Evolutionary conservation across 1,140 invertebrate genomes (phyloP).

Genomic region (Dysdera silvatica): DNA sequence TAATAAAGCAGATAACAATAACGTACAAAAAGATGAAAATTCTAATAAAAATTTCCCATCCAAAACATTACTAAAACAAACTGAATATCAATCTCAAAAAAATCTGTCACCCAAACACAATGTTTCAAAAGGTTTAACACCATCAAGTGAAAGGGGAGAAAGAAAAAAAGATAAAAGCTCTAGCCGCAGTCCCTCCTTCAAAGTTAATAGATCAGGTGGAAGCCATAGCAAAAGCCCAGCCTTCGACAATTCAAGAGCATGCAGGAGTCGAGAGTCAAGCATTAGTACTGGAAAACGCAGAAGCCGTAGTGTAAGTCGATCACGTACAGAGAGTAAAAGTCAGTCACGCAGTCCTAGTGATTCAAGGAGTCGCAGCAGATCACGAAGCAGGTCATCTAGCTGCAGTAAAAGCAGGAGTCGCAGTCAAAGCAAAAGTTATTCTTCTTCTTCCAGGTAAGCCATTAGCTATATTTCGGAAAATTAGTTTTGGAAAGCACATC

Average conservation of each 20-base stretch:
- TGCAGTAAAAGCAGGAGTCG: constrained; percentile 16
- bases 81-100: too few species aligned
- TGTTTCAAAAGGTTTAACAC: too few species aligned
- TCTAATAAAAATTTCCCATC: too few species aligned
- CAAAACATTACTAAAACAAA: too few species aligned
- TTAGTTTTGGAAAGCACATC: too few species aligned
- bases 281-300: too few species aligned
- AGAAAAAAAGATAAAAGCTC: constrained; percentile 4
- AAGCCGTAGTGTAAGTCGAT: constrained; percentile 16
- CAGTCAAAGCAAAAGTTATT: constrained; percentile 24
- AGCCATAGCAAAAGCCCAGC: constrained; percentile 1
- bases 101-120: too few species aligned
- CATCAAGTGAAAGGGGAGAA: too few species aligned
- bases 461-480: too few species aligned
- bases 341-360: constrained; percentile 6
- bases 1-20: neutral
- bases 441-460: constrained; percentile 17
- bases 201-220: neutral
- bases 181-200: neutral
- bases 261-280: too few species aligned
- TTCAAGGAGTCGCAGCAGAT: constrained; percentile 1
- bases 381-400: constrained; percentile 9
- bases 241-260: too few species aligned
- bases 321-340: constrained; percentile 6
- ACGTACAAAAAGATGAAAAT: too few species aligned